Percentiles rank a stretch among this genome's conserved stretches.
These are phyloP conservation scores for Trichogramma evanescens DNA, from an alignment of 2,888 invertebrate genomes.

Conservation along the genomic window DNA sequence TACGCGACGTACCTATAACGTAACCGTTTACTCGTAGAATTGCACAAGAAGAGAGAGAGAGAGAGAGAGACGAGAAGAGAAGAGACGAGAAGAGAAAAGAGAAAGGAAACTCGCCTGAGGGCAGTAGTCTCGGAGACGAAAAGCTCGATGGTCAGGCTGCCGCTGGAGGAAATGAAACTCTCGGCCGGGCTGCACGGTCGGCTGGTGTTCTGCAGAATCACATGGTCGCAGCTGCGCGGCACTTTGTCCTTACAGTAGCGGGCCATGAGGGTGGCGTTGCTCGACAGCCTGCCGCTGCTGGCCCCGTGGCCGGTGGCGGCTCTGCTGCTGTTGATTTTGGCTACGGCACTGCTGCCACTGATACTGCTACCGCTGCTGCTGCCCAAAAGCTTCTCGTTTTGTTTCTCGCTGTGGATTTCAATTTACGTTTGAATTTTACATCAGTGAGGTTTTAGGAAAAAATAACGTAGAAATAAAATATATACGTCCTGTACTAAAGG, in stretches of 20 bases:
- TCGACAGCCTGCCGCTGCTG: constrained; percentile 47
- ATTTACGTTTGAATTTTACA: neutral
- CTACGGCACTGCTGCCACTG: neutral
- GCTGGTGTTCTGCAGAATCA: constrained; percentile 56
- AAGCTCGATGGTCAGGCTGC: constrained; percentile 72
- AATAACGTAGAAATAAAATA: no score
- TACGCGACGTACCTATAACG: constrained; percentile 18
- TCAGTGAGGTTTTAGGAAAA: no score
- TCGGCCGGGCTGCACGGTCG: constrained; percentile 75
- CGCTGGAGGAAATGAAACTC: constrained; percentile 76
- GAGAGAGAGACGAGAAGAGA: neutral
- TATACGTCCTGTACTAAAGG: no score
- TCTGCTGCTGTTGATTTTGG: neutral
- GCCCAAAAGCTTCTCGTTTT: neutral
- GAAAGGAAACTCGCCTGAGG: constrained; percentile 58
- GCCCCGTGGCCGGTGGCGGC: constrained; percentile 6
- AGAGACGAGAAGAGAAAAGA: constrained; percentile 11
- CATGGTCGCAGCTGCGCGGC: constrained; percentile 77
- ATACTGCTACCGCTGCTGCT: neutral
- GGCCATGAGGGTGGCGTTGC: constrained; percentile 72
- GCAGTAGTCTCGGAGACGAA: constrained; percentile 77
- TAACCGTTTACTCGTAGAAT: constrained; percentile 13
- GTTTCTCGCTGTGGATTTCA: constrained; percentile 8
- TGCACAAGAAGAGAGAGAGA: neutral
- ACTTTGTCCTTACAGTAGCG: constrained; percentile 76